Evolutionary conservation across 2,888 invertebrate species (phyloP).

Genomic region (Schrankia costaestrigalis): DNA sequence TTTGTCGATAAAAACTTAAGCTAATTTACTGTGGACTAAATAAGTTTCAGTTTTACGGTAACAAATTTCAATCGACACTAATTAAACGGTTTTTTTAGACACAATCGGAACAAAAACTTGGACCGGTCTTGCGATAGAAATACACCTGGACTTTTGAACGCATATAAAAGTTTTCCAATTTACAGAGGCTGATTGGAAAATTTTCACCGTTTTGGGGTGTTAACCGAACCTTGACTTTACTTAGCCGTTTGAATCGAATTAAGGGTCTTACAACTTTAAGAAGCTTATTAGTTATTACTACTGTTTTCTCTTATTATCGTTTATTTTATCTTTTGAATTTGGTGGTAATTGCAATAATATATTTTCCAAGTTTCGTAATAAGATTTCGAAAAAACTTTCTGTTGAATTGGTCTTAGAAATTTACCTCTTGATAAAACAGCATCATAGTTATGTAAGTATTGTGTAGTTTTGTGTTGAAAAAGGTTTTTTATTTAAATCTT

Average conservation of each 20-base stretch:
- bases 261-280: conserved; percentile 39
- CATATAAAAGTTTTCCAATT: conserved; percentile 81
- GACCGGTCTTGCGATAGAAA: conserved; percentile 62
- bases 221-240: conserved; percentile 74
- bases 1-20: conserved; percentile 19
- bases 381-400: too few species aligned
- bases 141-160: conserved; percentile 78
- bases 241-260: conserved; percentile 62
- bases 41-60: conserved; percentile 35
- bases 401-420: too few species aligned
- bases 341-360: too few species aligned
- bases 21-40: conserved; percentile 28
- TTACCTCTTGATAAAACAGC: too few species aligned
- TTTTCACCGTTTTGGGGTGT: conserved; percentile 75
- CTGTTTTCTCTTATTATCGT: too few species aligned
- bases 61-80: conserved; percentile 50
- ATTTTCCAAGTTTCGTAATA: too few species aligned
- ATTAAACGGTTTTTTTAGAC: conserved; percentile 63
- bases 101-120: conserved; percentile 65
- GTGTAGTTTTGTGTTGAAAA: too few species aligned
- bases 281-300: conserved; percentile 25
- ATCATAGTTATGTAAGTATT: too few species aligned
- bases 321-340: too few species aligned
- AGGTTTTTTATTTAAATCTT: too few species aligned
- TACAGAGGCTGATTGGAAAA: conserved; percentile 78